Percentiles rank a stretch among this genome's conserved stretches.
Conservation (phyloP, 2,113 vertebrate genomes). For the Halcyon senegalensis region DNA sequence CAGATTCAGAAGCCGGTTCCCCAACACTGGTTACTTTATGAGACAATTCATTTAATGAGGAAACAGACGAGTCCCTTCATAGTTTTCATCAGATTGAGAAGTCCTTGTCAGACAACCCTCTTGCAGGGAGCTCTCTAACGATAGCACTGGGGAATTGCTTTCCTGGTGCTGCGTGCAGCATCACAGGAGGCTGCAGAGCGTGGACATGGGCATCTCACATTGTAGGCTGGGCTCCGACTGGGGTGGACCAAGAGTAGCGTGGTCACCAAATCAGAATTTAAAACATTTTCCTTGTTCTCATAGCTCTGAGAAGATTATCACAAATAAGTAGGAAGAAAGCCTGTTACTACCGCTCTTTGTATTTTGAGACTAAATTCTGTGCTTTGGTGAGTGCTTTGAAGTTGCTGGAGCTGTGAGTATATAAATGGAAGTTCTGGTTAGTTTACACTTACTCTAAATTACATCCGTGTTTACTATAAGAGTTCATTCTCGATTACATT, state of each 20-base stretch:
- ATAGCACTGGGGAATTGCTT: not conserved
- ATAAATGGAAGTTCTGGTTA: not conserved
- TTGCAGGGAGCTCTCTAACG: not conserved
- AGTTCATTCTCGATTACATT: not conserved
- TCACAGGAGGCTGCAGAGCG: not conserved
- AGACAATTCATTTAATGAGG: conserved; percentile 3
- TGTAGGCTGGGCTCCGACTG: not conserved
- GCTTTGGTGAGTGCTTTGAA: not conserved
- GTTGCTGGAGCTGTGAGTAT: not conserved
- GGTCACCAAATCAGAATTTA: not conserved
- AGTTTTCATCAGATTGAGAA: not conserved
- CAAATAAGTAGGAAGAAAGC: not conserved
- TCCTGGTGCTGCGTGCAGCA: not conserved
- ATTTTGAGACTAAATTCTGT: not conserved
- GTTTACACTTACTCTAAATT: not conserved
- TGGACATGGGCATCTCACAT: fast-evolving
- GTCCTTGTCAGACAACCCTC: not conserved
- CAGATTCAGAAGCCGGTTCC: not conserved
- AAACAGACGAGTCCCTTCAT: not conserved
- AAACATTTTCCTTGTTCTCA: not conserved
- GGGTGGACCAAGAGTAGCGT: not conserved
- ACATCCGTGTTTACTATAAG: not conserved
- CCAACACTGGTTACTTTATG: not conserved
- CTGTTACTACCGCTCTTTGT: not conserved
- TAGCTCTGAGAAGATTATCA: not conserved